Evolutionary conservation across 2,797 vertebrate genomes (phyloP).

Genomic region (Brotula barbata): DNA sequence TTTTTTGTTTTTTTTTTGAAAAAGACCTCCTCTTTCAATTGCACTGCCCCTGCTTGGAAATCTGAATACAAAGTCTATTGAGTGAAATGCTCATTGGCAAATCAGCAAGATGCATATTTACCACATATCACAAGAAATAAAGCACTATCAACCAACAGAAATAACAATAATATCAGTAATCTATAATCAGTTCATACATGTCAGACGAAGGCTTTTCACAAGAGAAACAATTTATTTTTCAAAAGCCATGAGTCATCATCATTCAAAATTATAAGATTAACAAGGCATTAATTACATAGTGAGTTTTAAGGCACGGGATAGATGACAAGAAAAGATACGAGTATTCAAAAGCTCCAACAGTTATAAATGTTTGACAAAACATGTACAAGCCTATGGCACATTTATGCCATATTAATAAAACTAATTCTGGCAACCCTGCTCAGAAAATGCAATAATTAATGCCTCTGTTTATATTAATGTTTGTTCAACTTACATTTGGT

Average conservation of each 20-base stretch:
- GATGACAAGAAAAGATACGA: conserved; percentile 52
- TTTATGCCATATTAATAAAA: conserved; percentile 32
- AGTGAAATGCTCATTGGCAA: not conserved
- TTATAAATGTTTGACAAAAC: conserved; percentile 57
- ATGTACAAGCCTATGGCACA: conserved; percentile 46
- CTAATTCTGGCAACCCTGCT: conserved; percentile 41
- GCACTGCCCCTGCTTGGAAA: not conserved
- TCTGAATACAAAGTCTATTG: no score
- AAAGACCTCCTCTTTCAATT: not conserved
- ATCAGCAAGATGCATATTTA: not conserved
- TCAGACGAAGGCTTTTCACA: conserved; percentile 39
- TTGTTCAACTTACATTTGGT: conserved; percentile 39
- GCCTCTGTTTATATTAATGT: conserved; percentile 29
- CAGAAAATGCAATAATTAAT: conserved; percentile 36
- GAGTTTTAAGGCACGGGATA: conserved; percentile 79
- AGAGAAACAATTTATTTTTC: conserved; percentile 72
- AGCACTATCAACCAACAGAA: no score
- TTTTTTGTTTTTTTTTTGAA: not conserved
- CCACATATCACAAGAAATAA: no score
- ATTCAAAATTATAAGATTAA: conserved; percentile 68
- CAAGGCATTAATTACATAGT: conserved; percentile 67
- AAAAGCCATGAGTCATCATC: conserved; percentile 65
- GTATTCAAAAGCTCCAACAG: conserved; percentile 55
- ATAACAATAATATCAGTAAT: no score
- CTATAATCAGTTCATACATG: no score